Evolutionary conservation across 2,113 vertebrate genomes (phyloP), one percentile per base, ranked within the genome.

Genomic region (Rhinolophus ferrumequinum): DNA sequence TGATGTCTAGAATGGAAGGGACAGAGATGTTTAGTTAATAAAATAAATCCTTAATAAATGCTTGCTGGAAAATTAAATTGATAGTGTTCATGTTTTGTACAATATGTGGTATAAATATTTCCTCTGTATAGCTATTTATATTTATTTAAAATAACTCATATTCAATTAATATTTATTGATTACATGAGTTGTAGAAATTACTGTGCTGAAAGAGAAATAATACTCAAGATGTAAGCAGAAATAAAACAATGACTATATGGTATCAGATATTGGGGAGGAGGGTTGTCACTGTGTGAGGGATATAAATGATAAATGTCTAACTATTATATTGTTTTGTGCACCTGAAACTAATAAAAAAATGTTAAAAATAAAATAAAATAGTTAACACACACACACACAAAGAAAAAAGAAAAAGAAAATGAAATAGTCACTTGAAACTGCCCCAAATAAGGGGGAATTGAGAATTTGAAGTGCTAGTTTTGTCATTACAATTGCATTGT

Each of bases 41-140:
- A 91, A 76, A 85, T 24, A 92, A 70, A 90, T 82, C n/a, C 52
- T 77, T 92, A 62, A 83, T 90, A 88, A 90, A 56, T 94, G 62
- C 15, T 69, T 90, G 81, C 38, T 72, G 54, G 77, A 66, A 85
- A 83, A 69, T 64, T 95, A 84, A 84, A 88, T 73, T 47, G 81
- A 69, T 69, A 69, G 12, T 95, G 18, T 44, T 30, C 28, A 81
- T 90, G 67, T 38, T 87, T 92, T 88, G 2, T 83, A 44, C 7
- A 70, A 19, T 54, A 6, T 26, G 92, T 87, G 47, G 22, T 66
- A 80, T 35, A 91, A 73, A 88, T 47, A 15, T 14, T 64, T 79
- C 6, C 33, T 81, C 33, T 72, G 50, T 85, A 24, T 88, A 94
- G 22, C 19, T 73, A 47, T 56, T 38, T 88, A 8, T 88, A 73